Conservation (phyloP, 2,888 invertebrate genomes). For the Melanotus villosus region DNA sequence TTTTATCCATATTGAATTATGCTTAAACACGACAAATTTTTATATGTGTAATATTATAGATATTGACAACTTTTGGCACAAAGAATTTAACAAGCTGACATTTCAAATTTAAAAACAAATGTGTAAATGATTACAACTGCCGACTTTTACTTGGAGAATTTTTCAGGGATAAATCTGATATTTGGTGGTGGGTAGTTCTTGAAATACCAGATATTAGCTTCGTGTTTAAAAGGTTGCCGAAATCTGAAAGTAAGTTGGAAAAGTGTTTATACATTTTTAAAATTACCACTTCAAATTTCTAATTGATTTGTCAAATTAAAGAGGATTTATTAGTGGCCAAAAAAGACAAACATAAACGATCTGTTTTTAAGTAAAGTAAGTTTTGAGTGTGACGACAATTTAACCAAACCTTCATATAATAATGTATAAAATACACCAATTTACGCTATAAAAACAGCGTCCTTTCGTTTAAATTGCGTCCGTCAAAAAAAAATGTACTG, state of each 20-base stretch:
- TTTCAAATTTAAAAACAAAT: constrained; percentile 25
- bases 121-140: background rate
- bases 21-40: constrained; percentile 30
- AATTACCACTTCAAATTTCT: background rate
- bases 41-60: constrained; percentile 17
- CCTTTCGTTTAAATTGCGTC: too few relatives aligned
- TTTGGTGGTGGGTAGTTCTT: constrained; percentile 71
- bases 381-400: too few relatives aligned
- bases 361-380: too few relatives aligned
- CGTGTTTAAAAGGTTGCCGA: constrained; percentile 71
- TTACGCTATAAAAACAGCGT: too few relatives aligned
- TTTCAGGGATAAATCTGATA: constrained; percentile 54
- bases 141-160: constrained; percentile 44
- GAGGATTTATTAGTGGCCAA: too few relatives aligned
- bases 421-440: too few relatives aligned
- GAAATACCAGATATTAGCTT: constrained; percentile 74
- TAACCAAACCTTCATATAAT: too few relatives aligned
- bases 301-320: too few relatives aligned
- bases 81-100: constrained; percentile 35
- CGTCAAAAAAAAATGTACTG: background rate
- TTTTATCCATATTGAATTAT: constrained; percentile 63
- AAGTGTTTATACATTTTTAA: background rate
- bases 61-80: constrained; percentile 41
- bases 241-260: constrained; percentile 65
- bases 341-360: too few relatives aligned